Evolutionary conservation across 2,113 vertebrate genomes (phyloP).

Genomic region (Sorex araneus): DNA sequence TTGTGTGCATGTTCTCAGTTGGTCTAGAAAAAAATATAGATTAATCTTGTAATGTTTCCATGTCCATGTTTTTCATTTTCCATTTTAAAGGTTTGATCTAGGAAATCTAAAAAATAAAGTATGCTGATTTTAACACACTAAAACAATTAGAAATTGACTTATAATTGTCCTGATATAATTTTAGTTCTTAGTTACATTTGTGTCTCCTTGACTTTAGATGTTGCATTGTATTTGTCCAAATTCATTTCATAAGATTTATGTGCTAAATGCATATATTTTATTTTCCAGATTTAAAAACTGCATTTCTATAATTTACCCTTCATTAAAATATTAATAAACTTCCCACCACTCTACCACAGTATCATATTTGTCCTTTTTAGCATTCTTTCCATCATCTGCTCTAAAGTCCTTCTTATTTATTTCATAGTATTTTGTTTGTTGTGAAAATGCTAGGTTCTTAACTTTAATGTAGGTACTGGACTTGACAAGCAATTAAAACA

Average conservation of each 20-base stretch:
- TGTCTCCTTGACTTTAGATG: not conserved
- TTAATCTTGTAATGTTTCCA: not conserved
- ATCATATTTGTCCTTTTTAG: not conserved
- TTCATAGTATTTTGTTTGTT: conserved; percentile 81
- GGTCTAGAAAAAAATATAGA: not conserved
- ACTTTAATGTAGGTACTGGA: conserved; percentile 90
- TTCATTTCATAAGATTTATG: conserved; percentile 17
- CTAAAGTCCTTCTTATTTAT: conserved; percentile 56
- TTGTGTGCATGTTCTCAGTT: not conserved
- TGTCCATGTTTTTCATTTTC: not conserved
- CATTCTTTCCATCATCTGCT: not conserved
- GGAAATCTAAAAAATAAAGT: conserved; percentile 7
- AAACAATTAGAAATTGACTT: conserved; percentile 22
- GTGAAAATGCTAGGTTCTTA: conserved; percentile 89
- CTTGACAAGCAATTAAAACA: conserved; percentile 97
- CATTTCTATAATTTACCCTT: not conserved
- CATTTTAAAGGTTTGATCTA: not conserved
- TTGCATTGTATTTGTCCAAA: conserved; percentile 3
- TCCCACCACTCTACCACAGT: not conserved
- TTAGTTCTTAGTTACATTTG: not conserved
- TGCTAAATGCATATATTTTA: conserved; percentile 15
- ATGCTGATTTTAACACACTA: not conserved
- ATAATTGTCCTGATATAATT: not conserved
- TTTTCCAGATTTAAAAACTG: not conserved
- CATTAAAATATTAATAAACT: not conserved